Percentiles rank a stretch among this genome's conserved stretches.
phyloP scores from a whole-genome alignment of 2,113 vertebrate genomes.

The Oncorhynchus kisutch region DNA sequence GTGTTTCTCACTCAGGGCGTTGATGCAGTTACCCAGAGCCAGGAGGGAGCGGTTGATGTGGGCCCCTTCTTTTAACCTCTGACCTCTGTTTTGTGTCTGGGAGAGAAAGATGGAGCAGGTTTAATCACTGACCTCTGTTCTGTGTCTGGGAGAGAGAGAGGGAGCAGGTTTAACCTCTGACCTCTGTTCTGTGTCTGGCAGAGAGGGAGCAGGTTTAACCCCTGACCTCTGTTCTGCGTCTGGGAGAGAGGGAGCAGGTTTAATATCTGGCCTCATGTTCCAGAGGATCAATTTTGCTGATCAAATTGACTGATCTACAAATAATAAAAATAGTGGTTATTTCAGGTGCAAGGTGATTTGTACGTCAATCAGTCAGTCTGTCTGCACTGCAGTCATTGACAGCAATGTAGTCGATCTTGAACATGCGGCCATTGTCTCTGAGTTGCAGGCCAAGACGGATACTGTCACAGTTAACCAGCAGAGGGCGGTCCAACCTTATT shows the following conservation, averaged over 20 bases:
- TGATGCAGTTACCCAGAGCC: constrained; percentile 94
- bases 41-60: constrained; percentile 93
- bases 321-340: background rate
- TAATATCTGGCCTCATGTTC: background rate
- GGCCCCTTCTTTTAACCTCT: constrained; percentile 89
- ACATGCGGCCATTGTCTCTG: too few relatives aligned
- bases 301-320: background rate
- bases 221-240: constrained; percentile 89
- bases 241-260: constrained; percentile 41
- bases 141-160: constrained; percentile 75
- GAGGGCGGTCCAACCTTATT: constrained; percentile 32
- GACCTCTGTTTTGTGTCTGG: constrained; percentile 89
- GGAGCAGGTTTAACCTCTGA: constrained; percentile 79
- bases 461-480: constrained; percentile 35
- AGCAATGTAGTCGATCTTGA: too few relatives aligned
- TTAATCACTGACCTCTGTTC: constrained; percentile 89
- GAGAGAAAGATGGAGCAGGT: constrained; percentile 36
- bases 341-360: background rate
- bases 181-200: constrained; percentile 87
- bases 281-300: too few relatives aligned
- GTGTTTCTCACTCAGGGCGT: constrained; percentile 83
- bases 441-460: too few relatives aligned
- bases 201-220: constrained; percentile 72
- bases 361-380: background rate
- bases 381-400: too few relatives aligned